phyloP scores from a whole-genome alignment of 2,113 vertebrate genomes.

The Microtus pennsylvanicus region DNA sequence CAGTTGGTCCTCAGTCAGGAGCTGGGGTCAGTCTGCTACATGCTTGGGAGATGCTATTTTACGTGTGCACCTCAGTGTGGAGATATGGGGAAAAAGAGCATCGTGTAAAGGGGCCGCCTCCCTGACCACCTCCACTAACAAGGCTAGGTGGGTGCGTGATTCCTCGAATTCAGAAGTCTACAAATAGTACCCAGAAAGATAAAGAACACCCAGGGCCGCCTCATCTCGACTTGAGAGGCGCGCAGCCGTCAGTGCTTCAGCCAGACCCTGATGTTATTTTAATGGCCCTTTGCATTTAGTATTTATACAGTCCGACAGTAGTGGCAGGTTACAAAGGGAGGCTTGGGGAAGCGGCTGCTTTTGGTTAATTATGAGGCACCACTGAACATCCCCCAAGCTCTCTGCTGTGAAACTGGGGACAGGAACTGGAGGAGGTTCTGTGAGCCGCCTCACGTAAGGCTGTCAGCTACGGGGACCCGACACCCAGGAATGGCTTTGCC shows the following conservation, averaged over 20 bases:
- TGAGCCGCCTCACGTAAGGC: constrained; percentile 61
- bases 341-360: constrained; percentile 71
- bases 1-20: not conserved
- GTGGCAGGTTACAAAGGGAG: constrained; percentile 69
- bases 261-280: constrained; percentile 61
- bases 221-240: not conserved
- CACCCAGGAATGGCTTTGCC: constrained; percentile 77
- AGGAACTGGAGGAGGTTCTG: constrained; percentile 38
- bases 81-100: not conserved
- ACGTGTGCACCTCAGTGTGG: not conserved
- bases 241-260: constrained; percentile 25
- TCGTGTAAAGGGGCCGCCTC: not conserved
- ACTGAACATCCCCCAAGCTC: not conserved
- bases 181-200: not conserved
- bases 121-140: not conserved
- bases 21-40: not conserved
- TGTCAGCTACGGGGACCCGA: constrained; percentile 69
- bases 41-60: not conserved
- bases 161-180: not conserved
- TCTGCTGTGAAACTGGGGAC: constrained; percentile 54
- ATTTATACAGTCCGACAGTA: constrained; percentile 49
- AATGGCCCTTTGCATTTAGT: constrained; percentile 62
- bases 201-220: not conserved
- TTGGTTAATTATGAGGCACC: constrained; percentile 76
- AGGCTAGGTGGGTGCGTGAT: not conserved